phyloP scores from a whole-genome alignment of 2,888 invertebrate species.

The Andrena hattorfiana region DNA sequence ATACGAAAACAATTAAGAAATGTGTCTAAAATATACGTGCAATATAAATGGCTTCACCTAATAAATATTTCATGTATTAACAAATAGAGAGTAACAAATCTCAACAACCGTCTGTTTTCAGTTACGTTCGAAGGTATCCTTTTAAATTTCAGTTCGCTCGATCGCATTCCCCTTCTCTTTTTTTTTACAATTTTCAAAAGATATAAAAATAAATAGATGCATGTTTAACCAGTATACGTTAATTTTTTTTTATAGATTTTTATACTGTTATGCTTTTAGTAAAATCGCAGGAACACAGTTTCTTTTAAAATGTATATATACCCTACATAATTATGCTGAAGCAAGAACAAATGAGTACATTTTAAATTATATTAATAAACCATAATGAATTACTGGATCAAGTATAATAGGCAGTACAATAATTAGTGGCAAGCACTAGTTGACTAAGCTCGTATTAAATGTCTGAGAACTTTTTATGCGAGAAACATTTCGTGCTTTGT shows the following conservation, averaged over 20 bases:
- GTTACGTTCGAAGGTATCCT: background rate
- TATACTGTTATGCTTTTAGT: conserved; percentile 15
- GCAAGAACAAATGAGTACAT: conserved; percentile 18
- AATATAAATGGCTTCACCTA: conserved; percentile 44
- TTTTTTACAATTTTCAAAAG: conserved; percentile 1
- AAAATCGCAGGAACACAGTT: conserved; percentile 17
- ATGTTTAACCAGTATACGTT: conserved; percentile 4
- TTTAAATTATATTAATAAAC: conserved; percentile 31
- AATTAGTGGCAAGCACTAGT: conserved; percentile 1
- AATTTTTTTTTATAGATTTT: conserved; percentile 34
- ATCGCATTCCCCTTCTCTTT: background rate
- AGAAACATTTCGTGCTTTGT: background rate
- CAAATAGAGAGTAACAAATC: conserved; percentile 38
- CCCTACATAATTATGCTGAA: conserved; percentile 31
- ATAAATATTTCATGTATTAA: conserved; percentile 59
- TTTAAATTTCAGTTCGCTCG: background rate
- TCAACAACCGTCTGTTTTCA: conserved; percentile 18
- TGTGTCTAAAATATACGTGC: conserved; percentile 57
- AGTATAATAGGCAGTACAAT: conserved; percentile 25
- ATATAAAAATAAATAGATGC: background rate
- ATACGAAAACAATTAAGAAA: conserved; percentile 45
- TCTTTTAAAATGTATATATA: conserved; percentile 12
- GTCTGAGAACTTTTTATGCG: background rate
- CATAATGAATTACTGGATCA: conserved; percentile 18
- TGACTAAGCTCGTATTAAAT: background rate